A percentile compares a stretch with the other conserved stretches of the same genome.
Evolutionary conservation across 2,113 vertebrate species (phyloP).

Genomic region (Spermophilus dauricus): DNA sequence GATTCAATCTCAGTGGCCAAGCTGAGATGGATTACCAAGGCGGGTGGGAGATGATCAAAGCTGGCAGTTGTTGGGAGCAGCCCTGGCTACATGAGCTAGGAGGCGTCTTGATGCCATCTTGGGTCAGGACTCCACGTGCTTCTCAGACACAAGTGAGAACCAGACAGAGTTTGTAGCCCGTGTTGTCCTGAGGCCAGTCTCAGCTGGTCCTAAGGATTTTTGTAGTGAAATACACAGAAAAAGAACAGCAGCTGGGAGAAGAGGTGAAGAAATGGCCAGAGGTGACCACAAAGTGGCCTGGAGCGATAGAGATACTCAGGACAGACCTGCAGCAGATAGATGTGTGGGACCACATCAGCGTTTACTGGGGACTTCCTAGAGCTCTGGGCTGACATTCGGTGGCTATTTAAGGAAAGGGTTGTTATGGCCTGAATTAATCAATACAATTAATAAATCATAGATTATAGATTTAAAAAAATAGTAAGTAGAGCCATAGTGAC

Average conservation of each 20-base stretch:
- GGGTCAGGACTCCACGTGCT: background rate
- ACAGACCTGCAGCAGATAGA: background rate
- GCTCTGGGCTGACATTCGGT: background rate
- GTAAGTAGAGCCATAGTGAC: too few species aligned
- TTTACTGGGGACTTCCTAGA: background rate
- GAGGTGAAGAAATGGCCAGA: background rate
- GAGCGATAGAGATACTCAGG: background rate
- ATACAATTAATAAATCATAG: too few species aligned
- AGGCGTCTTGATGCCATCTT: background rate
- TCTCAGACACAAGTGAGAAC: background rate
- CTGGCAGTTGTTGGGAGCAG: background rate
- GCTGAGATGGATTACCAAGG: background rate
- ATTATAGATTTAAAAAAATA: too few species aligned
- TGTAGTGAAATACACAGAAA: background rate
- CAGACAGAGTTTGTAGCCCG: background rate
- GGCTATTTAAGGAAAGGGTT: background rate
- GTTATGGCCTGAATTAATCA: too few species aligned
- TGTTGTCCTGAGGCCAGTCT: background rate
- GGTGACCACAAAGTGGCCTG: background rate
- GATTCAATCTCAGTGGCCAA: background rate
- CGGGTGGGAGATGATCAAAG: background rate
- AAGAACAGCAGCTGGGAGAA: background rate
- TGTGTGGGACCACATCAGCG: background rate
- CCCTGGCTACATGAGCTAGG: background rate
- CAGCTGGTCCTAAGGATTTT: background rate